Base-by-base conservation (phyloP, 1,140 invertebrate species). In the Amyelois transitella region DNA sequence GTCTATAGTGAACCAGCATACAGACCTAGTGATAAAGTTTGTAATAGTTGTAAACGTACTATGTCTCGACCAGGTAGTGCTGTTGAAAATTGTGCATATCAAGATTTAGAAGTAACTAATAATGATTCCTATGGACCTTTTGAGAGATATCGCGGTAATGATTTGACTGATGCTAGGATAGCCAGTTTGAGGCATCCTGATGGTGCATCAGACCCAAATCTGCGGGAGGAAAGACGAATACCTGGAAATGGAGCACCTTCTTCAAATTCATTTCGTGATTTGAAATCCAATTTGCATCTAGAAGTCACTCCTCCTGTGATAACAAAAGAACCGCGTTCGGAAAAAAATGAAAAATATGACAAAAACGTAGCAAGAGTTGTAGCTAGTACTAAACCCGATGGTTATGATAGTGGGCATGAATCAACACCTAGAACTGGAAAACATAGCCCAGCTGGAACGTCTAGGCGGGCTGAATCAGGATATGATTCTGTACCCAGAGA, bases 401-500 rank as follows among this genome's bases (percentile, higher is more conserved):
- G 94, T 10, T 95, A 95, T 66, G 94, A 96, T 76, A 95, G 94
- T 64, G 94, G 94, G 0, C 94, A 95, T 60, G 94, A 95, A 64
- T 93, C 92, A 1, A 93, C 94, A 44, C 95, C 92, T 45, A 90
- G 94, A 5, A 94, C 94, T 17, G 93, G 93, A 1, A 94, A 95
- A 77, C 92, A 94, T 60, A 94, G 93, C 55, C 92, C 92, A 0
- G 92, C 92, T 0, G 93, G 92, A 0, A 91, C 94, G 8, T 94
- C 93, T 0, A 89, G 93, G 65, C 90, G 93, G 17, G 93, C 94
- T 1, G 94, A 95, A 77, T 96, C 95, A 72, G 96, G 96, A 1
- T 97, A 97, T 75, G 96, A 97, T 69, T 96, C 94, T 70, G 94
- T 97, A 54, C 93, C 96, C 1, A 86, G 96, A 60, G 96, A 97